Conservation (phyloP, 2,797 vertebrate genomes). For the Enteromius anoplus region DNA sequence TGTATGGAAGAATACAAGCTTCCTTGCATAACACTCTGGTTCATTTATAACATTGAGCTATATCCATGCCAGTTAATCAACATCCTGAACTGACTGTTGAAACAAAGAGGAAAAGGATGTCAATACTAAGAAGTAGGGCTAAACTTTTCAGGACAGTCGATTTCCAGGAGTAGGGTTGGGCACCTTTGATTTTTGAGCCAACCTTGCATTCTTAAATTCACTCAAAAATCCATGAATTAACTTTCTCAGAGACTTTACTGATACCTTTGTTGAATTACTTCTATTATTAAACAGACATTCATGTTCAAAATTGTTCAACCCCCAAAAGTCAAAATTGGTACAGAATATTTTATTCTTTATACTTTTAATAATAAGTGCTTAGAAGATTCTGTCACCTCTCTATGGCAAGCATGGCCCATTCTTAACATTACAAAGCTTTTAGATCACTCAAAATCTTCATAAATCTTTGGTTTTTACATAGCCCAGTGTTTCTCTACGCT, state of each 20-base stretch:
- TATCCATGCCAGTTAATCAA: slow-evolving; percentile 42
- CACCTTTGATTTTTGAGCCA: not conserved
- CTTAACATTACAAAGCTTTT: not conserved
- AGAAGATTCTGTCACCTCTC: not conserved
- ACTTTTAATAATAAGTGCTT: not conserved
- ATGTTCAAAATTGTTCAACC: not conserved
- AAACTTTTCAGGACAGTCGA: too few species aligned
- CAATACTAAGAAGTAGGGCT: slow-evolving; percentile 4
- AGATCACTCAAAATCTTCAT: not conserved
- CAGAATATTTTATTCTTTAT: not conserved
- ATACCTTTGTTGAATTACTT: not conserved
- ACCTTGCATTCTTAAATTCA: not conserved
- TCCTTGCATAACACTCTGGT: slow-evolving; percentile 14
- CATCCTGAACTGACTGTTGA: slow-evolving; percentile 86
- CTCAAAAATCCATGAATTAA: not conserved
- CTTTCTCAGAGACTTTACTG: not conserved
- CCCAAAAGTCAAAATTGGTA: not conserved
- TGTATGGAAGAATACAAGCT: slow-evolving; percentile 32
- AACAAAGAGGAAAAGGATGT: slow-evolving; percentile 57
- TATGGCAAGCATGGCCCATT: not conserved
- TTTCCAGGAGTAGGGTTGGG: too few species aligned
- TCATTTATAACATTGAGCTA: slow-evolving; percentile 34
- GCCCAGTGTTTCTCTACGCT: not conserved
- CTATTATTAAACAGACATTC: too few species aligned
- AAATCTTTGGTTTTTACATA: not conserved